phyloP scores from a whole-genome alignment of 2,888 invertebrate species.

The Megastigmus dorsalis region DNA sequence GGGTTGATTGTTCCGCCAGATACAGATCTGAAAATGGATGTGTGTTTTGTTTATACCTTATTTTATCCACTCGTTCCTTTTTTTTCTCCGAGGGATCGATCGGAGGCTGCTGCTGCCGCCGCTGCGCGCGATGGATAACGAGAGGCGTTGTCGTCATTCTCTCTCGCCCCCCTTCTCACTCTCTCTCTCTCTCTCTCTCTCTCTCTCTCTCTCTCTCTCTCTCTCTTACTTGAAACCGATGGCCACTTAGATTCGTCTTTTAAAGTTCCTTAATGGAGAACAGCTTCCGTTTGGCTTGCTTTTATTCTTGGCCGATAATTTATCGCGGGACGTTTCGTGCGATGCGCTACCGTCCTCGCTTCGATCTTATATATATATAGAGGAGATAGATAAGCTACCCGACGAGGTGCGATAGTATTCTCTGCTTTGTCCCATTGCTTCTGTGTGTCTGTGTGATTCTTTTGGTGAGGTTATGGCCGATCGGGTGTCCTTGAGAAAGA shows the following conservation, averaged over 20 bases:
- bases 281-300: conserved; percentile 39
- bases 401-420: background rate
- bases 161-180: background rate
- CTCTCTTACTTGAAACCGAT: conserved; percentile 12
- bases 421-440: conserved; percentile 9
- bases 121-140: conserved; percentile 46
- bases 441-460: background rate
- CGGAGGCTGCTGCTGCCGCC: background rate
- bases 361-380: conserved; percentile 21
- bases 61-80: background rate
- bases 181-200: background rate
- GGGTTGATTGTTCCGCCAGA: conserved; percentile 49
- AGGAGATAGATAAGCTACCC: conserved; percentile 20
- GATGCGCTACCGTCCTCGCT: conserved; percentile 6
- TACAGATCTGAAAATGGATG: conserved; percentile 52
- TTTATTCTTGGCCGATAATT: conserved; percentile 42
- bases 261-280: conserved; percentile 16
- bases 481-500: too few species aligned
- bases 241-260: conserved; percentile 43
- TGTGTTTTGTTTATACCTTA: conserved; percentile 37
- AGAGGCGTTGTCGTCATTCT: conserved; percentile 45
- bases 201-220: background rate
- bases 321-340: conserved; percentile 20
- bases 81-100: conserved; percentile 37
- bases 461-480: too few species aligned